These are phyloP conservation scores for Semaprochilodus insignis DNA, from an alignment of 2,797 vertebrate genomes.

Conservation along the genomic window DNA sequence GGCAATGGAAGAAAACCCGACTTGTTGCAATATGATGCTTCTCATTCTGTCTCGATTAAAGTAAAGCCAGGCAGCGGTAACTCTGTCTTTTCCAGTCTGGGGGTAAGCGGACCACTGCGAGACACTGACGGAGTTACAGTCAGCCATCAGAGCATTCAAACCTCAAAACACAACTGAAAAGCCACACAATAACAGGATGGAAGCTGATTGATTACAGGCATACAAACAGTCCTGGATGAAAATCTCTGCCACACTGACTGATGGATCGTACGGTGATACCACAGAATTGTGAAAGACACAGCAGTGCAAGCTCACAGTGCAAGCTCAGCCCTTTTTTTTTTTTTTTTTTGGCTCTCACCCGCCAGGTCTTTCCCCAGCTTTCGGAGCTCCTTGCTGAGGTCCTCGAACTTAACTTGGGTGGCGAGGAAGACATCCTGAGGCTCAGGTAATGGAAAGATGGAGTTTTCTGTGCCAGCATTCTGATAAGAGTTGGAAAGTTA, in stretches of 20 bases:
- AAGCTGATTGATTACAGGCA: conserved; percentile 39
- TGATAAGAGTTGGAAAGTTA: conserved; percentile 64
- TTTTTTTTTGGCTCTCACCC: conserved; percentile 76
- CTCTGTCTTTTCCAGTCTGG: conserved; percentile 37
- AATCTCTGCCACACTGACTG: neutral
- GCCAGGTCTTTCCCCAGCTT: conserved; percentile 88
- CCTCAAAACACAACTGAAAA: conserved; percentile 33
- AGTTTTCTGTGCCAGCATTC: conserved; percentile 91
- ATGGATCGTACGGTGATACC: conserved; percentile 12
- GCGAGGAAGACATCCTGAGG: conserved; percentile 94
- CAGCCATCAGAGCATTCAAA: conserved; percentile 29
- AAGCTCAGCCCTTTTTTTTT: neutral
- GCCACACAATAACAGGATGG: conserved; percentile 35
- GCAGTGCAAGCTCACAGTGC: neutral
- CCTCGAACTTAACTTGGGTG: conserved; percentile 95
- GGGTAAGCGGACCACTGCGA: conserved; percentile 53
- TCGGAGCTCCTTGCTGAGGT: conserved; percentile 88
- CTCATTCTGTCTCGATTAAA: conserved; percentile 46
- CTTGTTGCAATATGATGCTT: conserved; percentile 58
- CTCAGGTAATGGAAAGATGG: conserved; percentile 90
- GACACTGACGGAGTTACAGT: conserved; percentile 69
- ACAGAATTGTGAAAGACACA: neutral
- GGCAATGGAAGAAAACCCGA: conserved; percentile 65
- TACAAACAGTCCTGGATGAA: neutral
- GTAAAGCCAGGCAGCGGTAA: conserved; percentile 60